Conservation (phyloP, 2,888 invertebrate species). For the Coleophora flavipennella region DNA sequence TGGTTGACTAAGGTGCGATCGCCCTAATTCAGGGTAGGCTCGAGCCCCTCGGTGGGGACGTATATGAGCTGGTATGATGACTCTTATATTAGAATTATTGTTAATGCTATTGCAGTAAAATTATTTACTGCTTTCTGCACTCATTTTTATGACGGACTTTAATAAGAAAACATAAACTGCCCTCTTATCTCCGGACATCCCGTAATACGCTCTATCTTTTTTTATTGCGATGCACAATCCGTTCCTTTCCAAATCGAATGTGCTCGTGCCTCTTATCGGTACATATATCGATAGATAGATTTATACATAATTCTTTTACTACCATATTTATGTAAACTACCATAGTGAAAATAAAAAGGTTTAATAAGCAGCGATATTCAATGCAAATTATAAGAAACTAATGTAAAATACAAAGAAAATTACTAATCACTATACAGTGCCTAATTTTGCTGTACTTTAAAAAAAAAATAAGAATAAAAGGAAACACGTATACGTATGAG, state of each 20-base stretch:
- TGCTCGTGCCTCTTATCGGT: constrained; percentile 15
- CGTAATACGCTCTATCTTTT: constrained; percentile 55
- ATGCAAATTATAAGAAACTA: too few species aligned
- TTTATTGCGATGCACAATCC: constrained; percentile 51
- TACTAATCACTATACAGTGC: too few species aligned
- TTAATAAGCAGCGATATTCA: constrained; percentile 3
- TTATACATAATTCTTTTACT: constrained; percentile 1
- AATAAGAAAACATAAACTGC: constrained; percentile 53
- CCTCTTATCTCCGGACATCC: constrained; percentile 53
- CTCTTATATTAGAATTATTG: too few species aligned
- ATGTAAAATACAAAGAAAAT: not conserved
- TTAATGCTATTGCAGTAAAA: too few species aligned
- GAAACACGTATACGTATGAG: not conserved
- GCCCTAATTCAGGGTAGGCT: too few species aligned
- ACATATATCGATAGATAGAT: constrained; percentile 25
- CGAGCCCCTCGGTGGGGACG: too few species aligned
- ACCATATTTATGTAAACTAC: not conserved
- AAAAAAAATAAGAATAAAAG: not conserved
- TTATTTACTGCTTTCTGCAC: constrained; percentile 27
- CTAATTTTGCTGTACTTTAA: too few species aligned
- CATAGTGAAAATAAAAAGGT: constrained; percentile 1
- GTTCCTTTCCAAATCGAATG: constrained; percentile 34
- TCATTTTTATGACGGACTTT: constrained; percentile 52
- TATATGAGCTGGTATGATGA: too few species aligned
- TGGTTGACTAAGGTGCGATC: too few species aligned